Percentiles rank a stretch among this genome's conserved stretches.
Evolutionary conservation across 2,888 invertebrate species (phyloP).

Genomic region (Dasysyrphus tricinctus): DNA sequence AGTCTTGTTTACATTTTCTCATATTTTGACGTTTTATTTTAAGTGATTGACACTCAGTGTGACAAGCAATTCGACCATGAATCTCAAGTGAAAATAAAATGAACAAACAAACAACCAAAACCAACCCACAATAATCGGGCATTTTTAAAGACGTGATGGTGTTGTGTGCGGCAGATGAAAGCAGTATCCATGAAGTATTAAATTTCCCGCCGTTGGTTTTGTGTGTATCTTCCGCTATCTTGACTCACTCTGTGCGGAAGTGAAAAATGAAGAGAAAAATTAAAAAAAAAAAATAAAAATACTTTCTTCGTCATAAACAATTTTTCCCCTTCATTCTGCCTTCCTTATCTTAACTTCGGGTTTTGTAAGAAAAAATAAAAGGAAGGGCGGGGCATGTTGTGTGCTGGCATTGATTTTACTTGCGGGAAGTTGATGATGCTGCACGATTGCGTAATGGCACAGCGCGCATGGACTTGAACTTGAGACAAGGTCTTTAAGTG

Average conservation of each 20-base stretch:
- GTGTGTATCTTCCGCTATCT: slow-evolving; percentile 22
- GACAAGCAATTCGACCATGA: slow-evolving; percentile 46
- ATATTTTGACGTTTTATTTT: slow-evolving; percentile 22
- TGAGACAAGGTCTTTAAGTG: slow-evolving; percentile 56
- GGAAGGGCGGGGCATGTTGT: slow-evolving; percentile 27
- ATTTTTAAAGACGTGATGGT: neutral
- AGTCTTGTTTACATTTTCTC: slow-evolving; percentile 5
- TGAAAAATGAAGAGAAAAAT: slow-evolving; percentile 37
- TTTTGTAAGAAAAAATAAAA: neutral
- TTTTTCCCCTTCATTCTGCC: slow-evolving; percentile 23
- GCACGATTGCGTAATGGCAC: slow-evolving; percentile 56
- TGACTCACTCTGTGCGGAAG: slow-evolving; percentile 36
- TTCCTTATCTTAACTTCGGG: neutral
- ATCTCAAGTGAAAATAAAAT: neutral
- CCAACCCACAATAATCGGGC: slow-evolving; percentile 29
- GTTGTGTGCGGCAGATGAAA: neutral
- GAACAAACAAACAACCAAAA: slow-evolving; percentile 11
- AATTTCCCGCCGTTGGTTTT: slow-evolving; percentile 9
- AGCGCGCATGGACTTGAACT: slow-evolving; percentile 56
- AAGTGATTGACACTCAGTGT: slow-evolving; percentile 38
- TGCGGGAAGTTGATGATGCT: slow-evolving; percentile 23
- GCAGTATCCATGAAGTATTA: slow-evolving; percentile 20
- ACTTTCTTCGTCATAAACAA: slow-evolving; percentile 58
- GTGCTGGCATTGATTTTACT: slow-evolving; percentile 8
- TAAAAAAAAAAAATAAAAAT: slow-evolving; percentile 19